Conservation (phyloP, 2,113 vertebrate species). For the Hucho hucho region DNA sequence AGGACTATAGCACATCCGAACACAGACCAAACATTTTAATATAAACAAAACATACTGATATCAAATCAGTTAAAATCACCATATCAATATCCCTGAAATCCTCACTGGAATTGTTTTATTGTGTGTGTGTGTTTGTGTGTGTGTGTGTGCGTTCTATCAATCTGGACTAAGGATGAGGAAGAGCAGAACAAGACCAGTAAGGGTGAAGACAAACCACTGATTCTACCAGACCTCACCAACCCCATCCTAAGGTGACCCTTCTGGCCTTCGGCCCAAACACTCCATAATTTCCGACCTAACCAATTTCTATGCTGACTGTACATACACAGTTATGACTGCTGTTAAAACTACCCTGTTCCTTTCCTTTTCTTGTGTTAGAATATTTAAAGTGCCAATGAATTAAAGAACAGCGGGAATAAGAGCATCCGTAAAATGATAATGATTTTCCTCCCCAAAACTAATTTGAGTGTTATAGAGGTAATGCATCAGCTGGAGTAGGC, state of each 20-base stretch:
- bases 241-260: constrained; percentile 62
- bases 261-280: constrained; percentile 3
- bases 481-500: constrained; percentile 1
- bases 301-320: too few relatives aligned
- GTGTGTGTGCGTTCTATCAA: background rate
- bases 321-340: background rate
- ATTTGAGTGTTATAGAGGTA: background rate
- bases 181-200: constrained; percentile 42
- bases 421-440: background rate
- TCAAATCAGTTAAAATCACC: too few relatives aligned
- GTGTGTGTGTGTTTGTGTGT: background rate
- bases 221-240: constrained; percentile 59
- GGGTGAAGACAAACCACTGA: constrained; percentile 63
- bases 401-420: constrained; percentile 4
- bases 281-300: too few relatives aligned
- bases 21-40: too few relatives aligned
- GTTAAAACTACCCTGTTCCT: background rate
- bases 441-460: background rate
- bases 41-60: too few relatives aligned
- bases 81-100: too few relatives aligned
- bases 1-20: too few relatives aligned
- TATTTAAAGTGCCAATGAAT: background rate
- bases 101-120: background rate
- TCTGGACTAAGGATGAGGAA: constrained; percentile 58
- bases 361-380: background rate